Evolutionary conservation across 2,888 invertebrate genomes (phyloP), one percentile per base, ranked within the genome.

Genomic region (Graphium colonna): DNA sequence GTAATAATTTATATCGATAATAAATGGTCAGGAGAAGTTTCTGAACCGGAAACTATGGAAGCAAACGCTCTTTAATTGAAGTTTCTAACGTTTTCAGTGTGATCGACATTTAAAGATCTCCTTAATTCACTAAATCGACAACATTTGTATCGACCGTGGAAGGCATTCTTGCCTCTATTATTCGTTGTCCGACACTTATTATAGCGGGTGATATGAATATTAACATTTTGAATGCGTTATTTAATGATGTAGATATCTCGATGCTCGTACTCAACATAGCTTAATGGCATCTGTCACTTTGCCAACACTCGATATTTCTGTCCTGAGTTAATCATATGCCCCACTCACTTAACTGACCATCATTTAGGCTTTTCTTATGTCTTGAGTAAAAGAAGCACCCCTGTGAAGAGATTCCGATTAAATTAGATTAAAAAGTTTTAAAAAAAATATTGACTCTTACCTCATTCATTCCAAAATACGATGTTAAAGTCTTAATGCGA

Each of bases 251-350:
- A 31, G 10, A 31, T 9, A 31, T 9, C 3, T 31, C 5, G 1
- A 31, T 9, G 10, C 8, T 31, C 31, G 3, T 9, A 9, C 31
- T 9, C 4, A 10, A n/a, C n/a, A 7, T 9, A 9, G 9, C 1
- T 31, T 31, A 31, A 31, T 31, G 1, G 4, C 31, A 9, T 31
- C 31, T 9, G 31, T 31, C 31, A 31, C 31, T 31, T 31, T 10
- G 17, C 46, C 46, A 4, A 47, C 38, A n/a, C 46, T 21, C 18
- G 10, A 38, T 10, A 38, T 47, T 36, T 36, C 18, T 18, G 38
- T 38, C 38, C 1, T 10, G 38, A 47, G 18, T 47, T 38, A n/a
- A 38, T 47, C 1, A 21, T 47, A n/a, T 47, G 46, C 28, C 38
- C 46, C 17, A 16, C 46, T 47, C 21, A 47, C 12, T 18, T 47